Conservation (phyloP, 2,797 vertebrate genomes). For the Pipistrellus pygmaeus region DNA sequence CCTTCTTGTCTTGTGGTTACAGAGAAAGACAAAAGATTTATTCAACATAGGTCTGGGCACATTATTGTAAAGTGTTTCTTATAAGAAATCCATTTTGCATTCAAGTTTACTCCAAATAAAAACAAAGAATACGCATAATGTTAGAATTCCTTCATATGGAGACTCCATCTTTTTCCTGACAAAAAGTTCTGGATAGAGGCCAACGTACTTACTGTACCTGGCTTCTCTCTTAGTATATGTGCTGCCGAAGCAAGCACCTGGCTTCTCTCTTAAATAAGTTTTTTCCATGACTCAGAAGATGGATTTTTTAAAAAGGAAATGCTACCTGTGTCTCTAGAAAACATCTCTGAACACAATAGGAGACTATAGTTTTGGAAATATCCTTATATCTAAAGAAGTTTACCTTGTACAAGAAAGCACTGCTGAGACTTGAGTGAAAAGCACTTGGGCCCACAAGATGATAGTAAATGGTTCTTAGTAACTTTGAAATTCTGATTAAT, state of each 20-base stretch:
- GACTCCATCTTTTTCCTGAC: background rate
- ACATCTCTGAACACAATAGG: conserved; percentile 38
- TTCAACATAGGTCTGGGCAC: background rate
- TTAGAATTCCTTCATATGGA: conserved; percentile 34
- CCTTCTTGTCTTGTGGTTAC: background rate
- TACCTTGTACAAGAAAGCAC: conserved; percentile 55
- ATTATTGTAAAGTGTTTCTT: background rate
- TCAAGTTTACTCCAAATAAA: conserved; percentile 58
- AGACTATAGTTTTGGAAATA: conserved; percentile 36
- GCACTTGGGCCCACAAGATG: background rate
- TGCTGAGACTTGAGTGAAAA: conserved; percentile 29
- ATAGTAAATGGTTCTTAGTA: conserved; percentile 66
- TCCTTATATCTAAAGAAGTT: conserved; percentile 59
- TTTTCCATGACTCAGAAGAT: conserved; percentile 39
- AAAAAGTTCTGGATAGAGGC: conserved; percentile 19
- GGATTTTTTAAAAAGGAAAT: background rate
- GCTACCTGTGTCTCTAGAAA: conserved; percentile 60
- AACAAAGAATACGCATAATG: conserved; percentile 19
- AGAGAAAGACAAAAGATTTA: conserved; percentile 37
- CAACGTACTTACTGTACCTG: background rate
- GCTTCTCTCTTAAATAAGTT: background rate
- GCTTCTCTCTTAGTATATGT: background rate
- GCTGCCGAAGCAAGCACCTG: background rate
- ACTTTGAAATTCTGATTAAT: conserved; percentile 68
- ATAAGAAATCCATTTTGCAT: background rate